A percentile compares a stretch with the other conserved stretches of the same genome.
Evolutionary conservation across 2,797 vertebrate genomes (phyloP).

Genomic region (Lemur catta): DNA sequence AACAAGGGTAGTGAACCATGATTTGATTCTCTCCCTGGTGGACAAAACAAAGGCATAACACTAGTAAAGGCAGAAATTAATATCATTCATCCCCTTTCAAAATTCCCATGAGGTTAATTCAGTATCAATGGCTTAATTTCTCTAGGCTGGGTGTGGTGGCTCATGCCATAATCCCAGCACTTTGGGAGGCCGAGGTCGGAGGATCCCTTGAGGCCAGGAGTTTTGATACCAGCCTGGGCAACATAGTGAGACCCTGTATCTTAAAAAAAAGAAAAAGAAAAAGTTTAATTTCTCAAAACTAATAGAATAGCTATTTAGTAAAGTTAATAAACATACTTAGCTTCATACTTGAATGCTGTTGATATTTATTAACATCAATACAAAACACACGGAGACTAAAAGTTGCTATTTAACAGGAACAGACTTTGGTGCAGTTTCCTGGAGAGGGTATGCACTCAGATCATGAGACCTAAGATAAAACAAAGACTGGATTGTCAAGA

Average conservation of each 20-base stretch:
- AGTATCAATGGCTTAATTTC: neutral
- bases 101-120: constrained; percentile 13
- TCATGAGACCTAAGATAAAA: constrained; percentile 70
- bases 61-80: neutral
- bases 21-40: neutral
- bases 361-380: constrained; percentile 80
- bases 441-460: constrained; percentile 71
- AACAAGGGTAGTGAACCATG: neutral
- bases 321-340: constrained; percentile 45
- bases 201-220: too few relatives aligned
- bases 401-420: constrained; percentile 75
- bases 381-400: constrained; percentile 78
- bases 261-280: neutral
- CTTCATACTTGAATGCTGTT: constrained; percentile 35
- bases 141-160: too few relatives aligned
- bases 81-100: neutral
- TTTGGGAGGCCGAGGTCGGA: too few relatives aligned
- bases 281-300: constrained; percentile 43
- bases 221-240: too few relatives aligned
- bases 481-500: constrained; percentile 60
- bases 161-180: too few relatives aligned
- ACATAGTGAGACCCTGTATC: too few relatives aligned
- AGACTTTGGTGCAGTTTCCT: constrained; percentile 71
- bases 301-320: constrained; percentile 48
- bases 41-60: neutral